Evolutionary conservation across 2,888 invertebrate genomes (phyloP), one percentile per base, ranked within the genome.

Genomic region (Polylopha cassiicola): DNA sequence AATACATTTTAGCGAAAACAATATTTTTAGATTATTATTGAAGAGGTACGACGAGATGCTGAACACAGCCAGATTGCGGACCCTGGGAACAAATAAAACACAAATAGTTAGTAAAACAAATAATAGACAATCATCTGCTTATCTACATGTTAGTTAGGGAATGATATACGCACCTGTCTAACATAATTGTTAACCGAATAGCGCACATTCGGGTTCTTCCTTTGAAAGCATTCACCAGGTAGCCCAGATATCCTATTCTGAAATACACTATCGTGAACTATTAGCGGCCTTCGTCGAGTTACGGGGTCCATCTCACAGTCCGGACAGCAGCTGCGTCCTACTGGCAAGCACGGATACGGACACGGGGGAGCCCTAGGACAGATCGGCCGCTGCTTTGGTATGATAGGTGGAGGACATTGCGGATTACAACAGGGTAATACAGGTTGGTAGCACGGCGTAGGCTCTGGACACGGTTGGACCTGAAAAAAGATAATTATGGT

Each of bases 201-300:
- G 21, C 84, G 70, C 16, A 75, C 63, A 48, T 65, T 67, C 2
- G 78, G 73, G 27, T 71, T 64, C 1, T 55, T 52, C 34, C 69
- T 58, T 15, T 59, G 58, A 13, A 44, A 74, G 43, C 70, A 69
- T 46, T 73, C 65, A 5, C 29, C 68, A 4, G 79, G 80, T 3
- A 55, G 44, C 1, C 73, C 73, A 10, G 77, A 61, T 3, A 69
- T 73, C 28, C 74, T 67, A n/a, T 60, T 59, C 36, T 73, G 73
- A 30, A 69, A 75, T 8, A 88, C 75, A 48, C 88, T 84, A 28
- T 88, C 86, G 65, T 88, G 86, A 46, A 87, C 87, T 47, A 88
- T 87, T 21, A 88, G 67, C 2, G 89, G 88, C 47, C 88, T 74
- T 47, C 88, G 82, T 7, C 87, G 77, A 0, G 88, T 88, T 32